Conservation (phyloP, 2,113 vertebrate genomes). For the Misgurnus anguillicaudatus region DNA sequence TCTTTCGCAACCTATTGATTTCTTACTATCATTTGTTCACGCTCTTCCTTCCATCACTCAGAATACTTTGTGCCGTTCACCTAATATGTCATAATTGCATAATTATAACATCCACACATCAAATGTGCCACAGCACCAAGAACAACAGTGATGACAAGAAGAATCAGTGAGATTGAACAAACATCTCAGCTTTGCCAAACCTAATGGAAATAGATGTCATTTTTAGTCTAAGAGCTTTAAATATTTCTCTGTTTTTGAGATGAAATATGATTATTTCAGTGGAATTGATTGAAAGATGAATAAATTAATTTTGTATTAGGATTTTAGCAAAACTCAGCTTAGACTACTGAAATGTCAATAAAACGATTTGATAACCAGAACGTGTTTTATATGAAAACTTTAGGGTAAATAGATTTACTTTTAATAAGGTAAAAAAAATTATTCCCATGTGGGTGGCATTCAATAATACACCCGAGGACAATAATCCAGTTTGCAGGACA, state of each 20-base stretch:
- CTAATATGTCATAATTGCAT: conserved; percentile 37
- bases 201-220: conserved; percentile 47
- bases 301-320: neutral
- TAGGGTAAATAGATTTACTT: neutral
- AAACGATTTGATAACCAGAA: neutral
- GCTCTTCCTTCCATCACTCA: conserved; percentile 26
- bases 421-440: neutral
- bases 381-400: conserved; percentile 12
- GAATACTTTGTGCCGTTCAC: conserved; percentile 26
- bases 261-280: conserved; percentile 27
- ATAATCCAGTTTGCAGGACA: neutral
- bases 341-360: neutral
- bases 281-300: neutral
- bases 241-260: conserved; percentile 45
- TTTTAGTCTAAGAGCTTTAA: conserved; percentile 41
- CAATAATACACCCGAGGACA: neutral
- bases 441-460: neutral
- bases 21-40: conserved; percentile 6
- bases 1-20: neutral
- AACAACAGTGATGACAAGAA: conserved; percentile 28
- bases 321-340: neutral
- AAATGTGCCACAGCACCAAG: conserved; percentile 11
- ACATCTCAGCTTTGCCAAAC: conserved; percentile 43
- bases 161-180: conserved; percentile 13
- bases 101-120: conserved; percentile 40